Base-by-base conservation (phyloP, 2,113 vertebrate species). In the Coreoperca whiteheadi region DNA sequence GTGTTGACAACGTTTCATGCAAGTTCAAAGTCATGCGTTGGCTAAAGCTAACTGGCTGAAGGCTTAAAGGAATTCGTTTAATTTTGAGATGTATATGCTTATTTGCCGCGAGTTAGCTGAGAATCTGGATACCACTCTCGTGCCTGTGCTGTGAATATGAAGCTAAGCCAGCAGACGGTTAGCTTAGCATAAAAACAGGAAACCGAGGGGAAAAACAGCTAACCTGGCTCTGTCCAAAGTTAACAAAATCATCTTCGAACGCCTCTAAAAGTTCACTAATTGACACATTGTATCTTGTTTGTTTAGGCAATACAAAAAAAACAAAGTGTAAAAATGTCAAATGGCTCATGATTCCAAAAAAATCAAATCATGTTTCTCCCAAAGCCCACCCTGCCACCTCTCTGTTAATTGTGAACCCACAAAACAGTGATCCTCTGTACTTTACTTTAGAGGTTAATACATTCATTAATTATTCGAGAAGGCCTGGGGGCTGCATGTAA, bases 391-490 rank as follows among this genome's bases (percentile, higher is more conserved):
- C 11, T 16, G 39, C 28, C 15, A 0, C 10, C 25, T 57, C 60
- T n/a, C 23, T 18, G 66, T 28, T 28, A 21, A 51, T 10, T 39
- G 46, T 21, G 57, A 12, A 53, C 8, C 8, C 1, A 15, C 34
- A 20, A 16, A 15, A 41, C 7, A 5, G 10, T 18, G 57, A 65
- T 51, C 54, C 11, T 16, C 60, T 15, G 41, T 70, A n/a, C n/a
- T 69, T 60, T 16, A 46, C 37, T 84, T 76, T 37, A 34, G 48
- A 82, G 48, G 53, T 67, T 86, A 71, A 81, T 37, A 28, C 46
- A 48, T 66, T 71, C 63, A 61, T 81, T 76, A 63, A 77, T 72
- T 77, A 77, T 15, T 37, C 32, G 16, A 1, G 34, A n/a, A 56
- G 18, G 73, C 77, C 74, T 56, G 34, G 8, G 37, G 83, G 41